These are phyloP conservation scores for Drosophila parabipectinata DNA, from an alignment of 1,140 invertebrate species.

Conservation along the genomic window DNA sequence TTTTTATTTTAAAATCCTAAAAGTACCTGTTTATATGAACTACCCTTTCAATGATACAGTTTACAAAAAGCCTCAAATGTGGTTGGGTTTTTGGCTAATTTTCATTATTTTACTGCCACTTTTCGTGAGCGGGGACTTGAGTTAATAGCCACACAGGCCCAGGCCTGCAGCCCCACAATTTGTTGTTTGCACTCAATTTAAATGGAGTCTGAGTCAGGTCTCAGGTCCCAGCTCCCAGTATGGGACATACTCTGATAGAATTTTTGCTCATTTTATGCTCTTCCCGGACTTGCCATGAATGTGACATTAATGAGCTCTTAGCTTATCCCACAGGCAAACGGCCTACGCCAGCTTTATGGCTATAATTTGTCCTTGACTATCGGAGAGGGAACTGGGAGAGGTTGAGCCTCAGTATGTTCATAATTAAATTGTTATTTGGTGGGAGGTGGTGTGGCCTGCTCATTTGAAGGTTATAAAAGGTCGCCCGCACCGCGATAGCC, in stretches of 20 bases:
- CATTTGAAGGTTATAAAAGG: slow-evolving; percentile 77
- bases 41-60: background rate
- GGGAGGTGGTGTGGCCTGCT: slow-evolving; percentile 43
- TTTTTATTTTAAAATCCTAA: too few relatives aligned
- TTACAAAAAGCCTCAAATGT: background rate
- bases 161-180: slow-evolving; percentile 29
- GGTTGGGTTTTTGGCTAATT: slow-evolving; percentile 64
- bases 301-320: slow-evolving; percentile 79
- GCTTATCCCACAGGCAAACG: slow-evolving; percentile 71
- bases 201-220: slow-evolving; percentile 43
- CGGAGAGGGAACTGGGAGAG: slow-evolving; percentile 13
- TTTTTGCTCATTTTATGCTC: slow-evolving; percentile 69
- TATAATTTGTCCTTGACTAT: slow-evolving; percentile 74
- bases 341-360: slow-evolving; percentile 58
- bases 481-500: slow-evolving; percentile 23
- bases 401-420: slow-evolving; percentile 40
- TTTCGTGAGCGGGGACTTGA: slow-evolving; percentile 39
- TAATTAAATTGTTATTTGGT: slow-evolving; percentile 77
- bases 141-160: slow-evolving; percentile 67
- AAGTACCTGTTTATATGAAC: background rate
- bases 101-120: slow-evolving; percentile 75
- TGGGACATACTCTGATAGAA: slow-evolving; percentile 60
- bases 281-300: slow-evolving; percentile 66
- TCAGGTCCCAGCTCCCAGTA: slow-evolving; percentile 2
- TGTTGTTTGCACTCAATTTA: slow-evolving; percentile 70